Evolutionary conservation across 2,888 invertebrate genomes (phyloP).

Genomic region (Conops quadrifasciatus): DNA sequence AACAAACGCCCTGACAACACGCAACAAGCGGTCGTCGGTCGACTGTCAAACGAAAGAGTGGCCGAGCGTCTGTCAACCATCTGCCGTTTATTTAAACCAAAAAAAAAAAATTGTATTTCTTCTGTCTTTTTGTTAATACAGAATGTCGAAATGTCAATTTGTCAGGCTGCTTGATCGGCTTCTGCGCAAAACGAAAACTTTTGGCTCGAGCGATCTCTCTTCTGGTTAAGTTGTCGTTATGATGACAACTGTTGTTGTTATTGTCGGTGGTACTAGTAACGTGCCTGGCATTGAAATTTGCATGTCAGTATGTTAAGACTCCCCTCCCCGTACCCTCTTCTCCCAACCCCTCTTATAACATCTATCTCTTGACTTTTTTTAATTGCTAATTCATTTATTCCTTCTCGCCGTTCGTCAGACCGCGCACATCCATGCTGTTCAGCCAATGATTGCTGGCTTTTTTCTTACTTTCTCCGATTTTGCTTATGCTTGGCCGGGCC

Average conservation of each 20-base stretch:
- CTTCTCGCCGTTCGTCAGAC: not conserved
- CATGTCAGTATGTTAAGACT: conserved; percentile 38
- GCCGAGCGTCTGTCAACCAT: not conserved
- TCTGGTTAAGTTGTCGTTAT: too few species aligned
- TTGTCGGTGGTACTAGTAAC: too few species aligned
- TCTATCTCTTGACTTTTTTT: too few species aligned
- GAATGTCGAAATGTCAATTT: conserved; percentile 37
- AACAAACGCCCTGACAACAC: too few species aligned
- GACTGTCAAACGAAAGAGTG: too few species aligned
- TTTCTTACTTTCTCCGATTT: too few species aligned
- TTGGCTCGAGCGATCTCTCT: not conserved
- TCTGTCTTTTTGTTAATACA: not conserved
- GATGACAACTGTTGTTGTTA: too few species aligned
- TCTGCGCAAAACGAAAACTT: not conserved
- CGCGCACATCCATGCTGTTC: not conserved
- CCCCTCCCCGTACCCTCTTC: too few species aligned
- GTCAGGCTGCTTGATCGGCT: conserved; percentile 35
- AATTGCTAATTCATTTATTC: too few species aligned
- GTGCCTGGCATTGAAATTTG: conserved; percentile 24
- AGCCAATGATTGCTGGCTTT: not conserved
- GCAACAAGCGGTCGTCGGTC: too few species aligned
- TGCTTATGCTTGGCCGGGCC: too few species aligned
- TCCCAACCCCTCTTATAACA: too few species aligned
- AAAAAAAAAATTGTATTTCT: conserved; percentile 4
- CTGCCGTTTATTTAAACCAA: conserved; percentile 1